Base-by-base conservation (phyloP, 2,888 invertebrate species). In the Sycophila texana region DNA sequence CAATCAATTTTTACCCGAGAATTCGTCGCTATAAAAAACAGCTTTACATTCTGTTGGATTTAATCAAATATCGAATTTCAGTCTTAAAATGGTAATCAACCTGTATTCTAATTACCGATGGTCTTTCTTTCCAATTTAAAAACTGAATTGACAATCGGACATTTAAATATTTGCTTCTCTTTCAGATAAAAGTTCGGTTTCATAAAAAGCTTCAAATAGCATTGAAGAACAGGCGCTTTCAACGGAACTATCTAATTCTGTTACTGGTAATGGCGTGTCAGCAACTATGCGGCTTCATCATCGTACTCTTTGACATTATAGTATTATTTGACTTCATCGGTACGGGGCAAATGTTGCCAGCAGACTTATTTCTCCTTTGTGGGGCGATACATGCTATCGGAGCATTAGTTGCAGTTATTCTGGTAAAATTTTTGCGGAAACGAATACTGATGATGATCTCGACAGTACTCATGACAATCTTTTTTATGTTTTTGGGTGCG, bases 401-500 rank as follows among this genome's bases (percentile, higher is more conserved):
- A 49, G 86, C 86, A 63, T 78, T 88, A 49, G 57, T 86, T 13
- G 86, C 86, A 18, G 82, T 79, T 4, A 30, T 84, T 4, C 75
- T 87, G 26, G 82, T 89, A 72, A 85, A 84, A 57, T 68, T 84
- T 4, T 57, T 89, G 2, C 87, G 89, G 63, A 85, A 89, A 49
- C 85, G 87, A 75, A 77, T 84, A 67, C 83, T 90, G 70, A 77
- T 89, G 51, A 83, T 85, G 2, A 22, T 82, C 20, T 89, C 89
- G n/a, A 81, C 86, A 7, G 70, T 82, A 60, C 80, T 86, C 70
- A 88, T 88, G 85, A 87, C 87, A 75, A 12, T 87, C 39, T 85
- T 84, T 70, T 83, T 89, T 75, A 79, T 84, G 57, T 67, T 88
- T n/a, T 83, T 89, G 72, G 89, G 89, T 89, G 86, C 12, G 77